Evolutionary conservation across 2,113 vertebrate species (phyloP).

Genomic region (Tympanuchus pallidicinctus): DNA sequence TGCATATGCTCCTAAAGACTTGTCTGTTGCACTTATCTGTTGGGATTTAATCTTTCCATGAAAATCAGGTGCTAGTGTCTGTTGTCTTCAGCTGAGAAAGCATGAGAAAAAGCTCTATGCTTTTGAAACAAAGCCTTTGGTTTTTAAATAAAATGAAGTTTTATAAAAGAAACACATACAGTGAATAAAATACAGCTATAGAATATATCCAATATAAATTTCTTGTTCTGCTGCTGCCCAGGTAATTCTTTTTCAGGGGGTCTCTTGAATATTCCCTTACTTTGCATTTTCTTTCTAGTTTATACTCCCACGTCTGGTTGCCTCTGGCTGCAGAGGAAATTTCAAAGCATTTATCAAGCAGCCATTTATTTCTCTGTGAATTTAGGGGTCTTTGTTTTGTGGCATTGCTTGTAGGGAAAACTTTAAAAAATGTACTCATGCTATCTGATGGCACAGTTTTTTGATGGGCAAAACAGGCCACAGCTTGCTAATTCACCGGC

Average conservation of each 20-base stretch:
- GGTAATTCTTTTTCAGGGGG: not conserved
- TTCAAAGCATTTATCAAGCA: not conserved
- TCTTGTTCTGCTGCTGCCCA: not conserved
- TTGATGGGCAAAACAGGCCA: not conserved
- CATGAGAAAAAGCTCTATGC: not conserved
- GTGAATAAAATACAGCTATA: not conserved
- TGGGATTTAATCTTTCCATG: not conserved
- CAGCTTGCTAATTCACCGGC: not conserved
- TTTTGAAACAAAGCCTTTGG: not conserved
- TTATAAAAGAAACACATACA: not conserved
- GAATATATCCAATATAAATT: not conserved
- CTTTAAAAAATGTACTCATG: accelerated
- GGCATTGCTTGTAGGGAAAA: not conserved
- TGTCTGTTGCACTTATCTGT: not conserved
- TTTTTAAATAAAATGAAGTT: not conserved
- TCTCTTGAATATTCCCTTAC: not conserved
- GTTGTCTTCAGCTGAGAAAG: not conserved
- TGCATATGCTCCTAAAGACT: not conserved
- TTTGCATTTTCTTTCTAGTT: not conserved
- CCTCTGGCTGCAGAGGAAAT: not conserved
- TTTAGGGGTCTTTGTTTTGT: not conserved
- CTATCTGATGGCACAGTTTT: not conserved
- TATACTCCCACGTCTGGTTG: not conserved
- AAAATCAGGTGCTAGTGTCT: not conserved
- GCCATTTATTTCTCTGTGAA: not conserved